phyloP scores from a whole-genome alignment of 2,797 vertebrate species.

The Rhabdophis nuchalis region DNA sequence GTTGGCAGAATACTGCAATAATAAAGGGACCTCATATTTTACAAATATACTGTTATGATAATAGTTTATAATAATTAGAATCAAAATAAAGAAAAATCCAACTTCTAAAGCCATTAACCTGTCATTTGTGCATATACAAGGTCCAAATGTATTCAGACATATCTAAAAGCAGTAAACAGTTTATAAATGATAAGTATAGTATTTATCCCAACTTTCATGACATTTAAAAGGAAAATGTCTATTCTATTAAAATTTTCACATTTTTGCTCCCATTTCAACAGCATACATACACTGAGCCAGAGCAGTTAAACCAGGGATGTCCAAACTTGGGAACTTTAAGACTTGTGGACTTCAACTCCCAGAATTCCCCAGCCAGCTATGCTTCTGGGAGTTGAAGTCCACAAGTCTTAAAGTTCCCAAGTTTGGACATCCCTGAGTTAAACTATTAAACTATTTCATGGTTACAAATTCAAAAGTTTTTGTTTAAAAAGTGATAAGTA shows the following conservation, averaged over 20 bases:
- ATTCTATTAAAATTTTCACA: not conserved
- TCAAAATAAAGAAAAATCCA: not conserved
- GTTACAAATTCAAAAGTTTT: not conserved
- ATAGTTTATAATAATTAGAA: not conserved
- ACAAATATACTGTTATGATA: not conserved
- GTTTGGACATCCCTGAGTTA: too few species aligned
- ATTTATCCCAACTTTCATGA: not conserved
- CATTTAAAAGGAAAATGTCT: not conserved
- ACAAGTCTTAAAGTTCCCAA: too few species aligned
- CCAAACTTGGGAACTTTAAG: too few species aligned
- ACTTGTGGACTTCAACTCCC: too few species aligned
- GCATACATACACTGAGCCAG: not conserved
- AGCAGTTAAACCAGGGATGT: too few species aligned
- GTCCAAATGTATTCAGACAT: not conserved
- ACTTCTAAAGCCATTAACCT: not conserved
- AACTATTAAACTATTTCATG: not conserved
- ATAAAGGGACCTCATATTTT: not conserved
- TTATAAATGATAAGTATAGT: not conserved
- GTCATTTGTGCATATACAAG: not conserved
- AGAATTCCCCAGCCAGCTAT: too few species aligned
- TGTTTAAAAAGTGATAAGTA: conserved; percentile 4
- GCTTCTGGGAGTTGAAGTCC: too few species aligned
- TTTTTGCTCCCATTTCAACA: not conserved
- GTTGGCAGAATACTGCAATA: not conserved
- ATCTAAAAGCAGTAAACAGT: not conserved